Evolutionary conservation across 1,140 invertebrate genomes (phyloP).

Genomic region (Atopsyche davidsoni): DNA sequence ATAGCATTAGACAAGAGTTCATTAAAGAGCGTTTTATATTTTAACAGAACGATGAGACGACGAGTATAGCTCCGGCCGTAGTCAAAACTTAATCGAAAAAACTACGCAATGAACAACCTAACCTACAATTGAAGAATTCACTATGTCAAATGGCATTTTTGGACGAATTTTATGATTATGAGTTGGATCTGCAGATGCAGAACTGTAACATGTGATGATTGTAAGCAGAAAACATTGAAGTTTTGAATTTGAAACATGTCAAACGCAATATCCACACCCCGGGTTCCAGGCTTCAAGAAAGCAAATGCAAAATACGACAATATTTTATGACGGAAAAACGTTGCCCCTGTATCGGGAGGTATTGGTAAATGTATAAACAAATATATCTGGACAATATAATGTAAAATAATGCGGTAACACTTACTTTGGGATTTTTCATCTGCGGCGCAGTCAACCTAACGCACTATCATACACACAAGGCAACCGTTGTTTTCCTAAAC

Average conservation of each 20-base stretch:
- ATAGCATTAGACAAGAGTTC: not conserved
- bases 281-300: constrained; percentile 9
- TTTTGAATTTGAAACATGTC: constrained; percentile 17
- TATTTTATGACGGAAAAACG: constrained; percentile 4
- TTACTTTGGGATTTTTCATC: constrained; percentile 39
- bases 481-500: constrained; percentile 51
- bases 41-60: no score
- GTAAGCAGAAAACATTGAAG: constrained; percentile 8
- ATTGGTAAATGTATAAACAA: not conserved
- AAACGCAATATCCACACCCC: constrained; percentile 25
- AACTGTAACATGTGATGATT: no score
- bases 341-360: not conserved
- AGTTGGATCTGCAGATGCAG: no score
- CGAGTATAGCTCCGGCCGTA: no score
- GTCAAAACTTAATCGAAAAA: not conserved
- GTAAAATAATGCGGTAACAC: constrained; percentile 13
- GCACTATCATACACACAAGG: constrained; percentile 47
- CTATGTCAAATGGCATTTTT: not conserved
- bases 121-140: constrained; percentile 15
- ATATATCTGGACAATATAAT: not conserved
- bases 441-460: constrained; percentile 50
- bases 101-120: constrained; percentile 15
- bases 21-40: not conserved
- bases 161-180: not conserved
- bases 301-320: no score